These are phyloP conservation scores for Bembecia ichneumoniformis DNA, from an alignment of 2,888 invertebrate species.

Conservation along the genomic window DNA sequence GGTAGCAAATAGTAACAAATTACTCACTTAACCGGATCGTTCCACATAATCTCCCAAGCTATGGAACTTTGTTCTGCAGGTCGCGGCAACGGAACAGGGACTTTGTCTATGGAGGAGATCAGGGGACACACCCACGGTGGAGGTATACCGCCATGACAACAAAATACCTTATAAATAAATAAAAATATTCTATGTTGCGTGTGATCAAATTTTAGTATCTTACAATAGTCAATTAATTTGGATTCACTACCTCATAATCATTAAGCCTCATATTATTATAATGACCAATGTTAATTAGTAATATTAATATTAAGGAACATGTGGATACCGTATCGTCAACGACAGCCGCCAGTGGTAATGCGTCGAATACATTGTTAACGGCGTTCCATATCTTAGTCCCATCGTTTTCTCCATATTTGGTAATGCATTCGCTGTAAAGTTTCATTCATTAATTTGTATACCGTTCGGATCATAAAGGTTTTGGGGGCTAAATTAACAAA, in stretches of 20 bases:
- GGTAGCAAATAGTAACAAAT: background rate
- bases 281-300: too few species aligned
- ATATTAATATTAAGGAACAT: too few species aligned
- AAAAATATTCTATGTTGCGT: too few species aligned
- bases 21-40: conserved; percentile 76
- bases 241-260: too few species aligned
- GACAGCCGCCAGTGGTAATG: conserved; percentile 79
- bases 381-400: conserved; percentile 78
- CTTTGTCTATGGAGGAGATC: conserved; percentile 74
- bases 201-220: too few species aligned
- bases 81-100: conserved; percentile 75
- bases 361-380: conserved; percentile 80
- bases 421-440: conserved; percentile 74
- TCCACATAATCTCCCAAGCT: conserved; percentile 87
- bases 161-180: conserved; percentile 72
- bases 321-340: conserved; percentile 75
- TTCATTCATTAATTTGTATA: too few species aligned
- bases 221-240: too few species aligned
- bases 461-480: too few species aligned
- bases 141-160: conserved; percentile 85
- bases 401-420: conserved; percentile 76
- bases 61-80: conserved; percentile 79
- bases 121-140: conserved; percentile 77
- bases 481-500: too few species aligned
- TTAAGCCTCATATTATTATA: too few species aligned